phyloP scores from a whole-genome alignment of 2,113 vertebrate genomes.

The Pardalotus punctatus region DNA sequence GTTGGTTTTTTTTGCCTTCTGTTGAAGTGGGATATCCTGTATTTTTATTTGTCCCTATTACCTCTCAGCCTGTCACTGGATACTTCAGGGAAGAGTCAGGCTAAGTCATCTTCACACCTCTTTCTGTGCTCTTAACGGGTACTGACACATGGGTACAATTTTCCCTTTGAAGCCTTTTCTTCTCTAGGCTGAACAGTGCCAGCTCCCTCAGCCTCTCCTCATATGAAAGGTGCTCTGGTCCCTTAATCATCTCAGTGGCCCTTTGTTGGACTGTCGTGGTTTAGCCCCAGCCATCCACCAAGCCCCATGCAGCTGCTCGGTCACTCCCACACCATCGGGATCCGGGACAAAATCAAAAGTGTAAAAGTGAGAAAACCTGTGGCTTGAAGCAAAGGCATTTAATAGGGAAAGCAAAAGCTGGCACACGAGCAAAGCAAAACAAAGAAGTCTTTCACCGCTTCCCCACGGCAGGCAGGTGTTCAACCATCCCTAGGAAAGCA shows the following conservation, averaged over 20 bases:
- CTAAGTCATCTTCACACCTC: not conserved
- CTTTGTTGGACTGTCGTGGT: not conserved
- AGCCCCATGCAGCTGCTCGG: not conserved
- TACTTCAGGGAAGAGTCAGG: not conserved
- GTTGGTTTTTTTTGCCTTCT: not conserved
- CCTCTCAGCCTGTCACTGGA: not conserved
- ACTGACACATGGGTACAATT: not conserved
- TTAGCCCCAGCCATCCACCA: not conserved
- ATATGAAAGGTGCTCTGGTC: not conserved
- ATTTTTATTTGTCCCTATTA: not conserved
- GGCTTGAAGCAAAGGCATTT: not conserved
- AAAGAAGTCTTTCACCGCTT: not conserved
- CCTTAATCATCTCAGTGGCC: not conserved
- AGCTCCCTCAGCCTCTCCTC: not conserved
- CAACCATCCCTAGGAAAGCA: not conserved
- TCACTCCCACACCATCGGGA: accelerated
- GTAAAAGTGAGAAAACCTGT: not conserved
- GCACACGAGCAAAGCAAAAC: not conserved
- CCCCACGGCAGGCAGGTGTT: not conserved
- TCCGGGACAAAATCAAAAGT: not conserved
- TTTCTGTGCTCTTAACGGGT: not conserved
- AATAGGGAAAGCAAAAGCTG: not conserved
- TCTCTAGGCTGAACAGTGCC: not conserved
- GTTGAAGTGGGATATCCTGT: not conserved
- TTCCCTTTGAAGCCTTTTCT: not conserved